These are phyloP conservation scores for Coenonympha arcania DNA, from an alignment of 2,888 invertebrate genomes.

Conservation along the genomic window DNA sequence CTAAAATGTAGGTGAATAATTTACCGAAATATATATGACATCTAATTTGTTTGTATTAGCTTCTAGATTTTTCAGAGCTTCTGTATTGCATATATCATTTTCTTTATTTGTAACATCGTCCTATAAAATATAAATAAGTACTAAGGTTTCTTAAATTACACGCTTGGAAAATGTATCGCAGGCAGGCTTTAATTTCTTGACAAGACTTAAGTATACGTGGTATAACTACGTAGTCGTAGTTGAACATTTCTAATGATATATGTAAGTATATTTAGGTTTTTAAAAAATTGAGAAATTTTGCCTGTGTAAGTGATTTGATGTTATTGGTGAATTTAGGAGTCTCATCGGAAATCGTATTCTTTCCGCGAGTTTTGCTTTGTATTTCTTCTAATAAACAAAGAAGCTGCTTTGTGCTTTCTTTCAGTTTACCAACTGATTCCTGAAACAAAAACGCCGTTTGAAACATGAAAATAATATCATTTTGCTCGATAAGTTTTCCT, in stretches of 20 bases:
- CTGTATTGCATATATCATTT: conserved; percentile 8
- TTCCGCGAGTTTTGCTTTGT: conserved; percentile 44
- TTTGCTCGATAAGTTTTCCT: too few relatives aligned
- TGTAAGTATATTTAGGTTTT: too few relatives aligned
- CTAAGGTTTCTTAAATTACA: too few relatives aligned
- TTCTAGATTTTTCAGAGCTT: conserved; percentile 40
- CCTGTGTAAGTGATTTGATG: conserved; percentile 1
- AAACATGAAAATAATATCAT: not conserved
- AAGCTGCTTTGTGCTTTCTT: conserved; percentile 55
- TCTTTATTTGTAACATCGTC: not conserved
- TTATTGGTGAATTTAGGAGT: conserved; percentile 8
- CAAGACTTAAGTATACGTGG: too few relatives aligned
- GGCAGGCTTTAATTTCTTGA: too few relatives aligned
- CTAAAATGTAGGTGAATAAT: not conserved
- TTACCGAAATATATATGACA: conserved; percentile 43
- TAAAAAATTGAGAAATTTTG: not conserved
- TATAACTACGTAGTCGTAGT: too few relatives aligned
- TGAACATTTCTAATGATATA: too few relatives aligned
- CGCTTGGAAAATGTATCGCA: too few relatives aligned
- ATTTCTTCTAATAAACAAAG: conserved; percentile 50
- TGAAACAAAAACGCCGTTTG: conserved; percentile 32
- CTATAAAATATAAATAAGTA: conserved; percentile 8
- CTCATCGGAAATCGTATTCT: conserved; percentile 17
- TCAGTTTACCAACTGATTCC: conserved; percentile 44
- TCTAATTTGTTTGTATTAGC: conserved; percentile 40